phyloP scores from a whole-genome alignment of 1,140 invertebrate species.

The Pseudomyrmex sp. region DNA sequence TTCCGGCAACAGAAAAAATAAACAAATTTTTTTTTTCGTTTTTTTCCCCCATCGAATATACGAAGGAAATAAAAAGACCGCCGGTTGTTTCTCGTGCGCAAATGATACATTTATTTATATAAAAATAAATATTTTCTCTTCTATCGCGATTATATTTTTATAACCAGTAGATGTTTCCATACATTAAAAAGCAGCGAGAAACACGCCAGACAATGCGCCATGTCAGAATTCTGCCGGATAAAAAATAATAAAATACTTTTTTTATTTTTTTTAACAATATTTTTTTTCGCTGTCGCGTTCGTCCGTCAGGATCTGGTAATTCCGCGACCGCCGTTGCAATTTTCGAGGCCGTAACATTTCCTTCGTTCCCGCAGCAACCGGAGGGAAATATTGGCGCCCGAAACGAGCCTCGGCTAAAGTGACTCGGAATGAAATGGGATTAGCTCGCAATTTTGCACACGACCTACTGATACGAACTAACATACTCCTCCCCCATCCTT shows the following conservation, averaged over 20 bases:
- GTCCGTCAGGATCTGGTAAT: conserved; percentile 26
- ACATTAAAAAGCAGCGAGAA: conserved; percentile 14
- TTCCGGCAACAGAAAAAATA: conserved; percentile 77
- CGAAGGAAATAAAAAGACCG: too few relatives aligned
- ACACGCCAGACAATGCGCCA: neutral
- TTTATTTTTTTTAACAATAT: neutral
- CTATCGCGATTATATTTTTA: neutral
- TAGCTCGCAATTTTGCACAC: conserved; percentile 56
- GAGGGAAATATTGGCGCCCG: conserved; percentile 56
- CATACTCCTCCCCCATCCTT: neutral
- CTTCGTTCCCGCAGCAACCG: conserved; percentile 9
- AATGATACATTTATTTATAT: neutral
- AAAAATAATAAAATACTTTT: conserved; percentile 23
- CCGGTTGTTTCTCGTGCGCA: too few relatives aligned
- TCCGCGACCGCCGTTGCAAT: conserved; percentile 42
- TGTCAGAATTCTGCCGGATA: neutral
- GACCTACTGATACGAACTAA: conserved; percentile 62
- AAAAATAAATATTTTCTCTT: neutral
- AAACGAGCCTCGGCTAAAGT: conserved; percentile 62
- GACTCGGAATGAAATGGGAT: conserved; percentile 70
- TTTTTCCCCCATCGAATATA: too few relatives aligned
- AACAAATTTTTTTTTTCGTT: neutral
- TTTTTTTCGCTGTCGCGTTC: neutral
- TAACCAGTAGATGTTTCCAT: neutral
- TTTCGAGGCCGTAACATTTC: conserved; percentile 44